phyloP scores from a whole-genome alignment of 2,888 invertebrate genomes.

The Melinaea marsaeus region DNA sequence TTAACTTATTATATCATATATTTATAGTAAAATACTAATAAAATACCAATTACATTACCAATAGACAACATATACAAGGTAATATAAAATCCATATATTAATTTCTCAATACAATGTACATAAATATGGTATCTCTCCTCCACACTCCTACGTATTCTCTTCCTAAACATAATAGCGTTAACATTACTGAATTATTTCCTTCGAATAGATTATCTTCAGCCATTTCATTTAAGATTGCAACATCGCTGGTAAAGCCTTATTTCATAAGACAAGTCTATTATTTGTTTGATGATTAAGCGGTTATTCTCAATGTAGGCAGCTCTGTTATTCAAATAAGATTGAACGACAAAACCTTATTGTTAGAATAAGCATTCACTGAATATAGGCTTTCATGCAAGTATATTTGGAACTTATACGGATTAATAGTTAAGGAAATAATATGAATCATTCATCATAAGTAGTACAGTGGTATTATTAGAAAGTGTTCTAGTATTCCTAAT shows the following conservation, averaged over 20 bases:
- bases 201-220: conserved; percentile 16
- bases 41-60: too few relatives aligned
- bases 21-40: too few relatives aligned
- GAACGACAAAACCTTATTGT: conserved; percentile 26
- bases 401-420: conserved; percentile 13
- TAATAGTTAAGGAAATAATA: too few relatives aligned
- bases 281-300: neutral
- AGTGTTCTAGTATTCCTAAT: too few relatives aligned
- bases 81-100: too few relatives aligned
- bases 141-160: neutral
- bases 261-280: conserved; percentile 3
- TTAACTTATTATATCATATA: too few relatives aligned
- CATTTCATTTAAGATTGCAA: conserved; percentile 14
- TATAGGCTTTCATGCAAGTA: conserved; percentile 27
- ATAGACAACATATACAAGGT: too few relatives aligned
- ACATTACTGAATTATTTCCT: conserved; percentile 17
- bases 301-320: conserved; percentile 22
- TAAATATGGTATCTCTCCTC: too few relatives aligned
- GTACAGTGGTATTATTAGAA: too few relatives aligned
- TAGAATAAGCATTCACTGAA: conserved; percentile 14
- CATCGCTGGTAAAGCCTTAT: conserved; percentile 9
- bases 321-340: conserved; percentile 29
- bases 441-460: too few relatives aligned
- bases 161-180: conserved; percentile 13
- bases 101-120: too few relatives aligned